Conservation (phyloP, 1,140 invertebrate species). For the Hydropsyche tenuis region DNA sequence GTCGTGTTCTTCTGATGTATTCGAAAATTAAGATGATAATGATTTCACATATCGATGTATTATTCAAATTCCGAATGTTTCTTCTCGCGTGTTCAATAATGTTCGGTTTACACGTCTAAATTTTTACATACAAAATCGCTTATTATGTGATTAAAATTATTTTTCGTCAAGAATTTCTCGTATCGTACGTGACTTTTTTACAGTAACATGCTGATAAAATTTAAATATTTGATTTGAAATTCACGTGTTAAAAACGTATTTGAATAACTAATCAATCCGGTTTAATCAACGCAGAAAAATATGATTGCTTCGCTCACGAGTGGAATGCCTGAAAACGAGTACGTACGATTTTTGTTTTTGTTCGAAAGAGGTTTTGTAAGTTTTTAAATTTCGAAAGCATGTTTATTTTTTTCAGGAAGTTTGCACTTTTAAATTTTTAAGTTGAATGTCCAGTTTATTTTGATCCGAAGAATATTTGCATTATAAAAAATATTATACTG, state of each 20-base stretch:
- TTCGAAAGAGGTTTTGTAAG: too few species aligned
- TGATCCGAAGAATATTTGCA: too few species aligned
- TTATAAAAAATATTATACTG: too few species aligned
- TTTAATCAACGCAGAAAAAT: background rate
- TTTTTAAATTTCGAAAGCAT: background rate
- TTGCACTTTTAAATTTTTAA: background rate
- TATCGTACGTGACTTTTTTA: slow-evolving; percentile 2
- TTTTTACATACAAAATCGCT: background rate
- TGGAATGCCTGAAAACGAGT: too few species aligned
- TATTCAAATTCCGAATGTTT: too few species aligned
- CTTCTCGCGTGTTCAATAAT: background rate
- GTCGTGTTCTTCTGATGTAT: too few species aligned
- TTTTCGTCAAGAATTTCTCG: background rate
- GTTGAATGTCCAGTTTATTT: too few species aligned
- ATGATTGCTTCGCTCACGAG: too few species aligned
- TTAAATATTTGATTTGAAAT: slow-evolving; percentile 8
- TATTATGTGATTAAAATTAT: slow-evolving; percentile 8
- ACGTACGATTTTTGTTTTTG: too few species aligned
- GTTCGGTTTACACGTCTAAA: background rate
- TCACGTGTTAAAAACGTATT: background rate
- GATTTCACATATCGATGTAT: too few species aligned
- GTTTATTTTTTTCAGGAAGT: slow-evolving; percentile 8
- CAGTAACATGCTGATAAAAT: background rate
- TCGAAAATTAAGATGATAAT: too few species aligned
- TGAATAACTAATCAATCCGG: slow-evolving; percentile 15